These are phyloP conservation scores for Heliangelus exortis DNA, from an alignment of 2,797 vertebrate species.

Conservation along the genomic window DNA sequence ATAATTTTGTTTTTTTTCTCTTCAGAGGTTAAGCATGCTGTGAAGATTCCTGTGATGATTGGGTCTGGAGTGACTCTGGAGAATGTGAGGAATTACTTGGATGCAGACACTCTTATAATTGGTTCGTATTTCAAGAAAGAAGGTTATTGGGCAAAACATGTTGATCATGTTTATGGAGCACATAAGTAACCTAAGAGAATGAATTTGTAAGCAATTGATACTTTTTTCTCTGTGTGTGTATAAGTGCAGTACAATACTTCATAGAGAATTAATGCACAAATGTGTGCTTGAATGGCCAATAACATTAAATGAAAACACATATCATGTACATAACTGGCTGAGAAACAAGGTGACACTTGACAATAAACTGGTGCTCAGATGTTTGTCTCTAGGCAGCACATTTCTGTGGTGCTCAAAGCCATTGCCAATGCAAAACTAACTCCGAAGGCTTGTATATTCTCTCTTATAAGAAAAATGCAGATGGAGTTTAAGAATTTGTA, in stretches of 20 bases:
- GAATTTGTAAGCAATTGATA: background rate
- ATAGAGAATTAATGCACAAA: background rate
- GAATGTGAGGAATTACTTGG: constrained; percentile 82
- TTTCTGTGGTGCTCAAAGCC: background rate
- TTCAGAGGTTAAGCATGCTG: constrained; percentile 81
- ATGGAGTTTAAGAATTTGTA: background rate
- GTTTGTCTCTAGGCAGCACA: background rate
- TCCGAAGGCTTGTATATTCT: background rate
- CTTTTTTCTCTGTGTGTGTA: background rate
- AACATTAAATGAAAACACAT: background rate
- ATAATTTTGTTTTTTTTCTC: background rate
- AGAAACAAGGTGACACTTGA: background rate
- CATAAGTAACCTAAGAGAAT: constrained; percentile 75
- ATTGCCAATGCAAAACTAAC: background rate
- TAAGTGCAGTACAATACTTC: background rate
- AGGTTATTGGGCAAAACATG: constrained; percentile 83
- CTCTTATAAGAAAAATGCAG: background rate
- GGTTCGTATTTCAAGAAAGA: constrained; percentile 88
- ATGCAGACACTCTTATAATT: constrained; percentile 84
- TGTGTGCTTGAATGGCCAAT: background rate
- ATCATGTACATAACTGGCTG: background rate
- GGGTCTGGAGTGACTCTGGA: constrained; percentile 88
- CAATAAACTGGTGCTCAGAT: background rate
- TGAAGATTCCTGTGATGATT: constrained; percentile 86
- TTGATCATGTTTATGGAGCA: constrained; percentile 86